Evolutionary conservation across 2,888 invertebrate species (phyloP).

Genomic region (Saturnia pavonia): DNA sequence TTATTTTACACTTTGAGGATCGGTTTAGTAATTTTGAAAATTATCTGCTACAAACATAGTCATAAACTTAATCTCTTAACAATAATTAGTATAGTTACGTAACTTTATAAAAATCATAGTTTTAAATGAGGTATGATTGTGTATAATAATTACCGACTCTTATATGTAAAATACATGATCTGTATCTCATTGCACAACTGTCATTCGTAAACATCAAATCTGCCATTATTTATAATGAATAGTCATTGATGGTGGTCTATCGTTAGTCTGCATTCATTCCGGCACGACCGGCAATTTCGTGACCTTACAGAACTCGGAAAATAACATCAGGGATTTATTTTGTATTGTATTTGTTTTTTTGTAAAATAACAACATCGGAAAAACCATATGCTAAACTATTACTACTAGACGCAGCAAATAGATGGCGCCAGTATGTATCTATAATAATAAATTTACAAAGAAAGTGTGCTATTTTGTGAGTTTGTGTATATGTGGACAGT

Average conservation of each 20-base stretch:
- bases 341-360: slow-evolving; percentile 1
- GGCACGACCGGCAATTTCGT: not conserved
- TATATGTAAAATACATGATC: not conserved
- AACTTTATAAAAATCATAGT: not conserved
- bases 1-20: too few relatives aligned
- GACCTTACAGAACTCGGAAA: slow-evolving; percentile 4
- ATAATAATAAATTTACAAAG: too few relatives aligned
- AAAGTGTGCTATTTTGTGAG: too few relatives aligned
- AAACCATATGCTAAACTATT: not conserved
- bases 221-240: not conserved
- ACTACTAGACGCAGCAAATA: not conserved
- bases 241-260: not conserved
- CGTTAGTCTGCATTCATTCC: not conserved
- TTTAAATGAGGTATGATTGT: not conserved
- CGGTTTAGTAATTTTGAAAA: too few relatives aligned
- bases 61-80: too few relatives aligned
- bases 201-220: not conserved
- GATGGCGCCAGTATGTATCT: not conserved
- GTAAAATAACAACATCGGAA: not conserved
- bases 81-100: too few relatives aligned
- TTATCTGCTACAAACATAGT: too few relatives aligned
- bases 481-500: too few relatives aligned
- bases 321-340: not conserved
- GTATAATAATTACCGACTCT: not conserved
- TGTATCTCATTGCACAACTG: not conserved